Percentiles rank a stretch among this genome's conserved stretches.
phyloP scores from a whole-genome alignment of 2,888 invertebrate genomes.

The Luperina testacea region DNA sequence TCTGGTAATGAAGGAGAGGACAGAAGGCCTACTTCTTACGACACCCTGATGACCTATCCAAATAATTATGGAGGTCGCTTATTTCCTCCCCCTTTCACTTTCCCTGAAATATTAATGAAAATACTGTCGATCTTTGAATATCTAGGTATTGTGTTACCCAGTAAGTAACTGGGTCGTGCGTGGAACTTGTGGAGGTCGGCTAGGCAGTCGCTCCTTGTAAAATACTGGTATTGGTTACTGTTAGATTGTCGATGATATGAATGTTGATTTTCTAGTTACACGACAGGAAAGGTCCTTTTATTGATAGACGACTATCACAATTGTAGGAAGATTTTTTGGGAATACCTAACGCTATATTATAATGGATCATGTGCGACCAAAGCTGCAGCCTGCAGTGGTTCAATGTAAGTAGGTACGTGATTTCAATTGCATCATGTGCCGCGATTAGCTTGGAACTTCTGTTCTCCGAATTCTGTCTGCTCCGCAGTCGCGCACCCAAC shows the following conservation, averaged over 20 bases:
- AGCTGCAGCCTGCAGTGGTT: not conserved
- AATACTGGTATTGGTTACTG: not conserved
- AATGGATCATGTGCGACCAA: not conserved
- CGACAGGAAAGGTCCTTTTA: not conserved
- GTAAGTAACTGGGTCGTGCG: not conserved
- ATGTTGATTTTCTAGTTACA: not conserved
- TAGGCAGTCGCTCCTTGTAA: not conserved
- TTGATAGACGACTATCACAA: not conserved
- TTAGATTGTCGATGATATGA: not conserved
- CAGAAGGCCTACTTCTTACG: slow-evolving; percentile 38
- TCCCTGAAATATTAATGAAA: not conserved
- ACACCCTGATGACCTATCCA: no score
- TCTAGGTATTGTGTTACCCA: not conserved
- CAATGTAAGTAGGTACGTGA: not conserved
- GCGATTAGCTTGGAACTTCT: slow-evolving; percentile 19
- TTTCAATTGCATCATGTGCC: not conserved
- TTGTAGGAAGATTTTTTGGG: not conserved
- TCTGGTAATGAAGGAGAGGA: not conserved
- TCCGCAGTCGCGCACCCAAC: slow-evolving; percentile 61
- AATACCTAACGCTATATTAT: no score
- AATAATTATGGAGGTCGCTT: not conserved
- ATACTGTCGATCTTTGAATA: not conserved
- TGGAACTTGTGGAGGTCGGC: not conserved
- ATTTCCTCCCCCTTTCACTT: not conserved
- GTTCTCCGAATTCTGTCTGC: slow-evolving; percentile 12